Evolutionary conservation across 2,797 vertebrate species (phyloP), one percentile per base, ranked within the genome.

Genomic region (Streptopelia turtur): DNA sequence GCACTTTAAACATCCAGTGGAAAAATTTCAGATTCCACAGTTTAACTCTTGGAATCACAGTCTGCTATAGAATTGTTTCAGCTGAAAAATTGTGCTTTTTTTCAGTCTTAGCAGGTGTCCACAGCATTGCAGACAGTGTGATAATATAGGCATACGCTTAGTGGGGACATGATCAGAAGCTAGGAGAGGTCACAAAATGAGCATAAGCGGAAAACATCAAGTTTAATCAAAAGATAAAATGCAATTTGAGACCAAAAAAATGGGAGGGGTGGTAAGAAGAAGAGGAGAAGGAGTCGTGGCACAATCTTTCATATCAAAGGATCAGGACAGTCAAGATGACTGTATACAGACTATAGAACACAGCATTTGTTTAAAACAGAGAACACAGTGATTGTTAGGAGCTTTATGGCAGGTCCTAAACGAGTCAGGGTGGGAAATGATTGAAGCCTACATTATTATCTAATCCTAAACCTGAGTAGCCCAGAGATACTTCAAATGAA

Each of bases 11-110:
- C 72, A 96, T 72, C 65, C 86, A 92, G 72, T 95, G 92, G 94
- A 91, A 94, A 95, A 96, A 94, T 95, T 94, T 96, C 94, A 95
- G 68, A 97, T 97, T 96, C 96, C 84, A 94, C 0, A 0, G 87
- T 78, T 94, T 94, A 95, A 87, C 68, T 96, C 92, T 83, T 93
- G 90, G 87, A 94, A 95, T 94, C 76, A 93, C 33, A 89, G 90
- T 66, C 83, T 95, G 83, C 80, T 86, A 65, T 43, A 81, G 83
- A 88, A 96, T 81, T 94, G 89, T 91, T 96, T 95, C 85, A 93
- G 89, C 65, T 93, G 84, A 92, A 93, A 96, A 95, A 91, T 53
- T 13, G 33, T 81, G 35, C 14, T 80, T 87, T 95, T 95, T 95
- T 95, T 94, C 88, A 80, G 85, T 89, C 84, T 90, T 92, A 95